Conservation (phyloP, 1,140 invertebrate species). For the Drosophila ohnishii region DNA sequence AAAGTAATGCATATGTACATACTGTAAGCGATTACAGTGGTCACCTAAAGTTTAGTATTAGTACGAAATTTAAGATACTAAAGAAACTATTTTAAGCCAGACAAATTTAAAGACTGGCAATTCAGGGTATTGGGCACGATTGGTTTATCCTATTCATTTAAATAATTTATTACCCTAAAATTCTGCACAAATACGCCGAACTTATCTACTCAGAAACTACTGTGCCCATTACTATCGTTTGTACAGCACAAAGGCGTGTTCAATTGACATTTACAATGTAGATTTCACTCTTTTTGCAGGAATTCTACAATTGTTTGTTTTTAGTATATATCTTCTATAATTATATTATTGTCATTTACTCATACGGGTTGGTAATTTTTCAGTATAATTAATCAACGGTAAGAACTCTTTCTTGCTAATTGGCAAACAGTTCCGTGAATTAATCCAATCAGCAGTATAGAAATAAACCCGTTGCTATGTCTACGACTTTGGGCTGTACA, state of each 20-base stretch:
- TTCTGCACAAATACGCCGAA: neutral
- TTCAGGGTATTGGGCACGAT: too few relatives aligned
- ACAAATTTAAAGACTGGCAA: too few relatives aligned
- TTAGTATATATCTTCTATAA: constrained; percentile 34
- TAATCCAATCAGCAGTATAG: constrained; percentile 24
- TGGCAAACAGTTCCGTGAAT: constrained; percentile 36
- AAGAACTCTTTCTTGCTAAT: constrained; percentile 39
- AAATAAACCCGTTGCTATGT: constrained; percentile 42
- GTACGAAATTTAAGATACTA: neutral
- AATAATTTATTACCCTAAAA: neutral
- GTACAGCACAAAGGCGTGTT: constrained; percentile 46
- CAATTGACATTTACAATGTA: constrained; percentile 68
- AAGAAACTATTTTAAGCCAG: neutral
- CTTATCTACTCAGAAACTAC: neutral
- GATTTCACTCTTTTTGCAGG: constrained; percentile 28
- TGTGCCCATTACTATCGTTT: neutral
- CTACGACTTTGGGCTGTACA: constrained; percentile 12
- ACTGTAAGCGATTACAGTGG: constrained; percentile 14
- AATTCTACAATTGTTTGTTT: constrained; percentile 31
- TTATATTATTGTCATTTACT: constrained; percentile 57
- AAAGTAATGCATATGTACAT: constrained; percentile 30
- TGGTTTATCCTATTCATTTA: too few relatives aligned
- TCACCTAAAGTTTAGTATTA: neutral
- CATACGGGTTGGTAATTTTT: constrained; percentile 23
- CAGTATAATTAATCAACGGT: constrained; percentile 38